These are phyloP conservation scores for Henicopernis longicauda DNA, from an alignment of 2,113 vertebrate species.

Conservation along the genomic window DNA sequence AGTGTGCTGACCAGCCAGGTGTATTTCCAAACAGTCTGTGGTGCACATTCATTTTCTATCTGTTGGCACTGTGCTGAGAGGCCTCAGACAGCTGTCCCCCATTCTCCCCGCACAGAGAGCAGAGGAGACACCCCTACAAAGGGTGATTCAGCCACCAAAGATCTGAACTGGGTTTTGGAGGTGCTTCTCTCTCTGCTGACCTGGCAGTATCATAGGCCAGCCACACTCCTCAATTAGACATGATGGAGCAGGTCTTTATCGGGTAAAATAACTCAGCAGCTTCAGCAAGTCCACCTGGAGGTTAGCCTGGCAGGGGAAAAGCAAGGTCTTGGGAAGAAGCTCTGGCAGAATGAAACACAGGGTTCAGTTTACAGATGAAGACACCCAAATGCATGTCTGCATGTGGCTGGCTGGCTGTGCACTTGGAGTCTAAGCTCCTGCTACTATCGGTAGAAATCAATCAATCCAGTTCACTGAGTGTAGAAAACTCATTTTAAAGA, in stretches of 20 bases:
- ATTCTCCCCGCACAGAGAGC: neutral
- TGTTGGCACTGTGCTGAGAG: neutral
- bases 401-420: accelerated
- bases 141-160: neutral
- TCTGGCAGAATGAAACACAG: neutral
- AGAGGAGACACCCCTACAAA: neutral
- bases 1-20: neutral
- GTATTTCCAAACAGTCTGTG: neutral
- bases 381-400: neutral
- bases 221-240: neutral
- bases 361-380: neutral
- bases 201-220: neutral
- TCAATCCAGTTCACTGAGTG: neutral
- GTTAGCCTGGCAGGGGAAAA: neutral
- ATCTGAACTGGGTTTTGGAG: neutral
- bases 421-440: neutral
- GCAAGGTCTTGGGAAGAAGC: neutral
- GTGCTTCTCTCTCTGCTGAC: neutral
- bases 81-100: neutral
- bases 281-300: neutral
- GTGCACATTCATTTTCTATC: neutral
- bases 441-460: neutral
- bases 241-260: neutral
- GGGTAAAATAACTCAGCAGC: neutral
- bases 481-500: neutral